Evolutionary conservation across 2,888 invertebrate species (phyloP), one percentile per base, ranked within the genome.

Genomic region (Lapara coniferarum): DNA sequence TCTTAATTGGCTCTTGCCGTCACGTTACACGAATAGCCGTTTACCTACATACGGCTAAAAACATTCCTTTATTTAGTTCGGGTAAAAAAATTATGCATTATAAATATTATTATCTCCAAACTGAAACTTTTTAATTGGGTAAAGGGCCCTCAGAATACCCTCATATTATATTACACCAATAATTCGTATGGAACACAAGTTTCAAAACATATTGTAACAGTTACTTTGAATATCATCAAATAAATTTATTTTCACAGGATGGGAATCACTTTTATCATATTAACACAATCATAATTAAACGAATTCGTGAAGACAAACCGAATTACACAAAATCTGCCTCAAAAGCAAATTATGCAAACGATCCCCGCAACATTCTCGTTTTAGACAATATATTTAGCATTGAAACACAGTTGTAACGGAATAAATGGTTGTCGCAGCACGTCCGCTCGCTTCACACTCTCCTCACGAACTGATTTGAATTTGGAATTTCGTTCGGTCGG

Each of bases 401-500:
- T 85, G 82, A 80, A 88, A 88, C 84, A 83, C 85, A 89, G 86
- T 88, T 86, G 89, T 89, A 88, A 88, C 88, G 88, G 89, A 89
- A 89, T 89, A 89, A 91, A 89, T 86, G 86, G 84, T 84, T 84
- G 83, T 82, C 81, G 78, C 79, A 80, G 86, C 91, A 91, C 90
- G 91, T 92, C 89, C 86, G 83, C 83, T 72, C 84, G 78, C 85
- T 91, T 86, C 85, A 86, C 87, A 91, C 88, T 84, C 90, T 68
- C 82, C 89, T 91, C 91, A 91, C 91, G 91, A 89, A 91, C 89
- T 92, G 91, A 91, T 92, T 92, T 92, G 89, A 91, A 92, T 92
- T 90, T 88, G 81, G 90, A 90, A 90, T 91, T 89, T 85, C 83
- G 76, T 84, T 83, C 84, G 87, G 84, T 66, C 66, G 66, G 66